Conservation (phyloP, 1,140 invertebrate species). For the Metaphire vulgaris region DNA sequence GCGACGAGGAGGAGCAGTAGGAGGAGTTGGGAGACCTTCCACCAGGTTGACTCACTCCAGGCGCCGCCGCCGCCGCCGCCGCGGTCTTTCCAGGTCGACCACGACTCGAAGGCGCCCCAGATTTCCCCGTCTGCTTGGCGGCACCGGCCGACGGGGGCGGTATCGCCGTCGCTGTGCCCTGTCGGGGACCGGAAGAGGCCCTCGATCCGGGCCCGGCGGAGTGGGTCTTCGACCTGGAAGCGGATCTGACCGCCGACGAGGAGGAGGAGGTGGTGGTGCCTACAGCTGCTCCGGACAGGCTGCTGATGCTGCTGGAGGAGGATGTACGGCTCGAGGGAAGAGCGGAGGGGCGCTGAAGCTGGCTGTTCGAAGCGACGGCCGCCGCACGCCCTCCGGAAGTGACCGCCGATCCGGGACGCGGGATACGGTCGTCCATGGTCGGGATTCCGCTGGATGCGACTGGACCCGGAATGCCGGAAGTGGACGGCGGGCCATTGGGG, state of each 20-base stretch:
- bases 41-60: too few species aligned
- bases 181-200: neutral
- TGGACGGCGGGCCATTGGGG: neutral
- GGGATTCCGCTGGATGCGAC: neutral
- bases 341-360: neutral
- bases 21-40: neutral
- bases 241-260: neutral
- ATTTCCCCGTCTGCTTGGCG: neutral
- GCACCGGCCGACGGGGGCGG: too few species aligned
- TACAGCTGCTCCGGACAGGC: neutral
- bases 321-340: neutral
- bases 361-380: neutral
- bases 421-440: neutral
- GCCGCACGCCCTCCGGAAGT: too few species aligned
- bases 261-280: neutral
- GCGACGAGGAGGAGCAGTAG: neutral
- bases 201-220: too few species aligned
- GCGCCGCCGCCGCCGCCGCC: too few species aligned
- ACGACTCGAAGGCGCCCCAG: neutral
- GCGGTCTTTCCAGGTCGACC: neutral
- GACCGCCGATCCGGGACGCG: neutral
- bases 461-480: neutral
- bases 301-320: neutral
- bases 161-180: neutral
- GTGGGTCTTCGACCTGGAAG: neutral